Conservation (phyloP, 2,797 vertebrate species). For the Pogonophryne albipinna region DNA sequence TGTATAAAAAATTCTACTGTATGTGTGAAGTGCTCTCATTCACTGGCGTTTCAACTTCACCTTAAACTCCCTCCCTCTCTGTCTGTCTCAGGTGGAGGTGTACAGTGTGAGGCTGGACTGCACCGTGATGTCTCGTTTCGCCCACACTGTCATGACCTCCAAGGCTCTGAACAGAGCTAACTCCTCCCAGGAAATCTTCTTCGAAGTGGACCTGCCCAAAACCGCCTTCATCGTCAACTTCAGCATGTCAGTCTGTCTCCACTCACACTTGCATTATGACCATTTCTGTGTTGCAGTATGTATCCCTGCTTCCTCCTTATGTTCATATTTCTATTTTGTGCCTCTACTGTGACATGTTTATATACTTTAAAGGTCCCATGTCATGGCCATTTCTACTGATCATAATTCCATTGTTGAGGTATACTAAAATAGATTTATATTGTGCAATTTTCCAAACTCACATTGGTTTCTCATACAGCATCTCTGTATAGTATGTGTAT, state of each 20-base stretch:
- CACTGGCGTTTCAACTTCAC: not conserved
- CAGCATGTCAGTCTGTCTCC: constrained; percentile 87
- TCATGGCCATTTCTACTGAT: too few species aligned
- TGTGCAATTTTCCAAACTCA: too few species aligned
- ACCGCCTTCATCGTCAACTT: constrained; percentile 96
- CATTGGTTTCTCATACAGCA: too few species aligned
- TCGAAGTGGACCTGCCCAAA: constrained; percentile 93
- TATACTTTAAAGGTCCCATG: too few species aligned
- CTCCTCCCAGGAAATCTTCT: constrained; percentile 87
- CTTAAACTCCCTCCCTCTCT: not conserved
- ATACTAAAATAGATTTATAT: too few species aligned
- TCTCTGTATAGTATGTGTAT: too few species aligned
- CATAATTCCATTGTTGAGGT: too few species aligned
- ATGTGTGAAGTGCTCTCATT: not conserved
- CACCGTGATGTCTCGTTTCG: constrained; percentile 90
- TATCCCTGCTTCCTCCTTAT: not conserved
- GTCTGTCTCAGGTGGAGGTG: constrained; percentile 65
- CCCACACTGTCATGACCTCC: constrained; percentile 92
- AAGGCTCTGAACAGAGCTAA: constrained; percentile 87
- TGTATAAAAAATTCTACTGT: too few species aligned
- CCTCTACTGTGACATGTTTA: too few species aligned
- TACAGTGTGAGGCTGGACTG: constrained; percentile 88
- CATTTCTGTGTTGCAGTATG: not conserved
- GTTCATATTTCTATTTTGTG: too few species aligned
- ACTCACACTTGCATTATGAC: not conserved